Evolutionary conservation across 2,888 invertebrate species (phyloP), one percentile per base, ranked within the genome.

Genomic region (Eristalinus sepulchralis): DNA sequence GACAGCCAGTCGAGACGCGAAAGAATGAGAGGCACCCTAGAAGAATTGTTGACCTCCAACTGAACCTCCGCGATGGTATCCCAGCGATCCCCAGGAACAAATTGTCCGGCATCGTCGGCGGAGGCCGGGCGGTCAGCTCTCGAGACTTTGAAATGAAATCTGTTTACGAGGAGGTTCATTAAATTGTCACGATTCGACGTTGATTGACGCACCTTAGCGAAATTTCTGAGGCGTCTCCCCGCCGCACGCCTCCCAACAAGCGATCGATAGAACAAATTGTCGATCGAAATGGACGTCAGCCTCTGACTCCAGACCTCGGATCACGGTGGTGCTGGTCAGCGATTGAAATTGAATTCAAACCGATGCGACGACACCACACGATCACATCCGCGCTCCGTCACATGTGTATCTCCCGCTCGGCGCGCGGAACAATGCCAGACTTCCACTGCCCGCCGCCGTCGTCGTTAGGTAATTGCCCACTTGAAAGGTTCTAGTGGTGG

Each of bases 121-220:
- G 76, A 47, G 34, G 62, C n/a, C 31, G 33, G 5, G 13, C 31
- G 53, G 67, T 60, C 64, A 24, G 27, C 36, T 55, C 27, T 36
- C 31, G 33, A 53, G 53, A 82, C 70, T 47, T 47, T 47, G 47
- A 53, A 71, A 76, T 53, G 59, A 72, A 64, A 75, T 71, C 64
- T 47, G 34, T 63, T 84, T 85, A 68, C 77, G 55, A 84, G 47
- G 47, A 47, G 72, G 59, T 81, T 78, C 85, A 85, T 85, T 85
- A 85, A 85, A 85, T 78, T 85, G 85, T 85, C 85, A 85, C 81
- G 85, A 81, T 85, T 17, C 77, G 81, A 85, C 81, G 53, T 85
- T 85, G 85, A 85, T 85, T 85, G 85, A 85, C 85, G 85, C 85
- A 81, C 85, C 85, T 85, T 55, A 72, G 81, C 73, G 81, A 79